Evolutionary conservation across 2,888 invertebrate genomes (phyloP).

Genomic region (Heliconius hortense): DNA sequence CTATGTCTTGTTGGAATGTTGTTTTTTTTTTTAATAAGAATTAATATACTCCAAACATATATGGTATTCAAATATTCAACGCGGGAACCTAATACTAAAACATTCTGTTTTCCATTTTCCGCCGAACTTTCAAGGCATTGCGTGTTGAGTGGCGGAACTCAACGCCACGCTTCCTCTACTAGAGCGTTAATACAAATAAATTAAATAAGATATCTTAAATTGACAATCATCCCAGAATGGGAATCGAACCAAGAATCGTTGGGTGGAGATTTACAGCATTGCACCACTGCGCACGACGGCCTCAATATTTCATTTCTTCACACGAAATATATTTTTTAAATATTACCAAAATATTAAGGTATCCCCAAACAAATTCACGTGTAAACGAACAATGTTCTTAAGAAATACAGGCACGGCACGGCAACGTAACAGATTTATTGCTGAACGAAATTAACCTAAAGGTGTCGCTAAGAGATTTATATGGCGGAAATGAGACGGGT

Average conservation of each 20-base stretch:
- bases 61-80: too few relatives aligned
- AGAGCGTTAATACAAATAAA: too few relatives aligned
- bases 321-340: neutral
- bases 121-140: neutral
- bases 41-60: too few relatives aligned
- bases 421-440: slow-evolving; percentile 60
- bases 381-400: slow-evolving; percentile 29
- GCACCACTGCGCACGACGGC: too few relatives aligned
- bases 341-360: slow-evolving; percentile 1
- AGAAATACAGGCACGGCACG: slow-evolving; percentile 29
- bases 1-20: too few relatives aligned
- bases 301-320: neutral
- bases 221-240: too few relatives aligned
- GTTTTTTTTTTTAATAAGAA: too few relatives aligned
- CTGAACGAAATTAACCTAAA: slow-evolving; percentile 71
- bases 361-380: neutral
- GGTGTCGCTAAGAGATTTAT: slow-evolving; percentile 72
- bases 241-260: too few relatives aligned
- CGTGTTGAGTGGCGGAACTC: too few relatives aligned
- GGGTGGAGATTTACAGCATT: too few relatives aligned
- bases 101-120: neutral
- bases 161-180: too few relatives aligned
- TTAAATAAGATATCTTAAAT: too few relatives aligned
- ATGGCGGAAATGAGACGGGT: slow-evolving; percentile 62
- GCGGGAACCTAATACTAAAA: neutral